Evolutionary conservation across 2,797 vertebrate species (phyloP), one percentile per base, ranked within the genome.

Genomic region (Lindbergichthys nudifrons): DNA sequence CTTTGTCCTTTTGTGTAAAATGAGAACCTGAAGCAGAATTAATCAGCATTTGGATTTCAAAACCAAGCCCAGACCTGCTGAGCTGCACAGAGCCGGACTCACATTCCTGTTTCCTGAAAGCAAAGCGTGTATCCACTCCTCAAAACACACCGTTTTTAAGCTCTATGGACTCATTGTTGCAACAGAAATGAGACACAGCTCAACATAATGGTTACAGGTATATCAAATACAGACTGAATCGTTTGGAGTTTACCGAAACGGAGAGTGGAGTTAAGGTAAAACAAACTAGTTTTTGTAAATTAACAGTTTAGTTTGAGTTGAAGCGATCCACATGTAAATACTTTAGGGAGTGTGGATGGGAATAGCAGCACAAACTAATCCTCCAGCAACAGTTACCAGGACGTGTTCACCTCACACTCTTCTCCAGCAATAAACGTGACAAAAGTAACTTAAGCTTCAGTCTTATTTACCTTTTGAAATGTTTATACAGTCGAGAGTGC

Each of bases 21-120:
- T n/a, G 41, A 68, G 39, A 77, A 76, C 77, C 78, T 82, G 77
- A 84, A 88, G 80, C 64, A 46, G 51, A 72, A 60, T 70, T 36
- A 63, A 23, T 83, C 88, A 92, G 89, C 90, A 91, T 87, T 76
- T 83, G 57, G 86, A 90, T 90, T 87, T 75, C 47, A 14, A 53
- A 70, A 53, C 64, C 53, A 42, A 77, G 75, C 82, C 48, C 81
- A 81, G 52, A 82, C 80, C 73, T 18, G 77, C 88, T 80, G 82
- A 65, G 80, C 75, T 43, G 59, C 1, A 12, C 51, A 30, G 47
- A 71, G 26, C 5, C 0, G 2, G 14, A 53, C 58, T 64, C 36
- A 30, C 42, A 4, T 48, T 72, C 68, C n/a, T 4, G 5, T 70
- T 67, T 58, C 81, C 79, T 73, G 65, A 78, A 69, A 53, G 52